phyloP scores from a whole-genome alignment of 2,888 invertebrate species.

The Thelaira solivaga region DNA sequence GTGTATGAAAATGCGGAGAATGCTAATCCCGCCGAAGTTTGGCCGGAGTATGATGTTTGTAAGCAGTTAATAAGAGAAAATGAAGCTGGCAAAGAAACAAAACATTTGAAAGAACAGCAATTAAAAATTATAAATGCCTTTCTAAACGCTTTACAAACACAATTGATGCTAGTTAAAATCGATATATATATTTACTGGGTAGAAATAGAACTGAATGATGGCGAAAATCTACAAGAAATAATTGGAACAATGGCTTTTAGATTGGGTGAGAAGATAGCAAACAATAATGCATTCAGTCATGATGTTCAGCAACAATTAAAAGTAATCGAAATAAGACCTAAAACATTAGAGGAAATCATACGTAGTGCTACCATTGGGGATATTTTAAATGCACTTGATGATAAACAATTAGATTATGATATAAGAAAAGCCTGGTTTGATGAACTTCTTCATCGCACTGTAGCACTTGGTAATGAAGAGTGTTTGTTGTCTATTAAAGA shows the following conservation, averaged over 20 bases:
- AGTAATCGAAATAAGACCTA: slow-evolving; percentile 68
- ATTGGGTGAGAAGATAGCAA: slow-evolving; percentile 67
- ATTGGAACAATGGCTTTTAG: slow-evolving; percentile 68
- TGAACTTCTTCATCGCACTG: slow-evolving; percentile 68
- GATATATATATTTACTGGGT: slow-evolving; percentile 72
- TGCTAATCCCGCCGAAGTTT: slow-evolving; percentile 60
- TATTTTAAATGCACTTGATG: slow-evolving; percentile 68
- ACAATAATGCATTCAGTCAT: slow-evolving; percentile 67
- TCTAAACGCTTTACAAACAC: slow-evolving; percentile 69
- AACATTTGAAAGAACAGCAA: slow-evolving; percentile 65
- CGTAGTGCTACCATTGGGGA: slow-evolving; percentile 68
- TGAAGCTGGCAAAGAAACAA: not conserved
- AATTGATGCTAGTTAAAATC: slow-evolving; percentile 69
- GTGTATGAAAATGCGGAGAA: slow-evolving; percentile 63
- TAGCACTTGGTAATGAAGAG: slow-evolving; percentile 70
- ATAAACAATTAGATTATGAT: slow-evolving; percentile 49
- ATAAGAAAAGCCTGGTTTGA: slow-evolving; percentile 66
- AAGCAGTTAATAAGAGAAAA: slow-evolving; percentile 51
- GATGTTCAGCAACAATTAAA: slow-evolving; percentile 68
- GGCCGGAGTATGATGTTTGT: slow-evolving; percentile 67
- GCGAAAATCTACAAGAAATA: slow-evolving; percentile 67
- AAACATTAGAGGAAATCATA: slow-evolving; percentile 67
- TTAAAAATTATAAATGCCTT: slow-evolving; percentile 68
- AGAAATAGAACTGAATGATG: slow-evolving; percentile 67
- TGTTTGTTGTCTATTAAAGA: slow-evolving; percentile 68